phyloP scores from a whole-genome alignment of 2,797 vertebrate genomes.

The Acropternis orthonyx region DNA sequence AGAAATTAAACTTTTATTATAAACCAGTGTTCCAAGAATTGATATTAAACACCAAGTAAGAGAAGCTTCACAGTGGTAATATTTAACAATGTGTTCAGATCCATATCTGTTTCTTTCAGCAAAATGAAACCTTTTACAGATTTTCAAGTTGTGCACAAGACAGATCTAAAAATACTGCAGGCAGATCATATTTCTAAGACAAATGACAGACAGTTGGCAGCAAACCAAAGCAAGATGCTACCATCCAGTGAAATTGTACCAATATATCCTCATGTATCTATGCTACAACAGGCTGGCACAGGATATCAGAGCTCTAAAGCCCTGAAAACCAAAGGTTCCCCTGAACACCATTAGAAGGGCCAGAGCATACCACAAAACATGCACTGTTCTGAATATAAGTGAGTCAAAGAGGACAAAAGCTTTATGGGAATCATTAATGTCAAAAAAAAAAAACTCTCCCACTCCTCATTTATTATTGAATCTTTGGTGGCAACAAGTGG shows the following conservation, averaged over 20 bases:
- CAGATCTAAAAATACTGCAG: neutral
- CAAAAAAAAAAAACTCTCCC: neutral
- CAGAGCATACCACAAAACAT: neutral
- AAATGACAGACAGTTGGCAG: neutral
- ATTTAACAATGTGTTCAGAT: neutral
- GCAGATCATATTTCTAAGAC: neutral
- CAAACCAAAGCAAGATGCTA: neutral
- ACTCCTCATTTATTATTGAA: neutral
- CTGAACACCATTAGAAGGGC: neutral
- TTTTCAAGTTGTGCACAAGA: neutral
- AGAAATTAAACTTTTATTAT: constrained; percentile 32
- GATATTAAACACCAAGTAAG: neutral
- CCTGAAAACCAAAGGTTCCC: neutral
- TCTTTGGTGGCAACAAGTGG: neutral
- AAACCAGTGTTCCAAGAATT: neutral
- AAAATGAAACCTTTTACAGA: neutral
- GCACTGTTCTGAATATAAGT: neutral
- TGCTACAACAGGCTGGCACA: neutral
- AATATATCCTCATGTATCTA: neutral
- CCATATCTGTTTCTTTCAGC: neutral
- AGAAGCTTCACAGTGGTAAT: neutral
- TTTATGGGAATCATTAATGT: neutral
- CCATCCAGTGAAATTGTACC: neutral
- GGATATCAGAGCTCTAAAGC: neutral
- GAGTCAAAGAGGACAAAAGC: neutral